Evolutionary conservation across 1,140 invertebrate species (phyloP).

Genomic region (Lasioglossum albipes): DNA sequence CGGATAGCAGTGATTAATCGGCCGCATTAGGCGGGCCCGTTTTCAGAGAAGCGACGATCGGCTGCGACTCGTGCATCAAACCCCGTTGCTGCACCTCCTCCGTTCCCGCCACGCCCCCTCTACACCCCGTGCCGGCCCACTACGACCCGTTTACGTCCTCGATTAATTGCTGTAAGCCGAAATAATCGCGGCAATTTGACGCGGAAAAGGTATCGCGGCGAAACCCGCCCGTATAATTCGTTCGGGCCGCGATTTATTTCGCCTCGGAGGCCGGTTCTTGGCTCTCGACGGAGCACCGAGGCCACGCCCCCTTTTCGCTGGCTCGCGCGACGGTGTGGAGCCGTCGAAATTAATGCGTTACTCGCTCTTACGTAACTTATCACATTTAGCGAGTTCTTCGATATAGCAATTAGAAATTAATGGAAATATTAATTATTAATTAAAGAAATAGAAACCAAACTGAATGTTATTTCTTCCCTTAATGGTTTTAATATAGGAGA

Average conservation of each 20-base stretch:
- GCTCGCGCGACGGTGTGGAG: too few relatives aligned
- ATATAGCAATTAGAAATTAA: too few relatives aligned
- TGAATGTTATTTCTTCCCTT: too few relatives aligned
- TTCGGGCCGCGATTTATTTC: conserved; percentile 1
- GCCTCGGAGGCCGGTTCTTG: neutral
- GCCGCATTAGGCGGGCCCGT: conserved; percentile 26
- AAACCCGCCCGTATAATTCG: neutral
- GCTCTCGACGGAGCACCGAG: neutral
- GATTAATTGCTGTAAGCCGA: conserved; percentile 40
- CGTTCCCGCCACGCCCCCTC: too few relatives aligned
- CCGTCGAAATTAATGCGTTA: too few relatives aligned
- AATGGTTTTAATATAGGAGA: too few relatives aligned
- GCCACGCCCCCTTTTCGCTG: too few relatives aligned
- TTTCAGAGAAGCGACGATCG: conserved; percentile 40
- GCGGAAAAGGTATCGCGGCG: neutral
- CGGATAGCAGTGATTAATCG: conserved; percentile 44
- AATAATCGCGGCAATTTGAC: conserved; percentile 43
- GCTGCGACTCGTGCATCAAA: conserved; percentile 20
- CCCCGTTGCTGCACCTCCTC: neutral
- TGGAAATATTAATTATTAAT: too few relatives aligned
- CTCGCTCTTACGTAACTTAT: too few relatives aligned
- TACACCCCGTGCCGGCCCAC: too few relatives aligned
- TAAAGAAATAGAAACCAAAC: too few relatives aligned
- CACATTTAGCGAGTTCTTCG: too few relatives aligned
- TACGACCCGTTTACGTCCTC: neutral